Evolutionary conservation across 2,113 vertebrate species (phyloP).

Genomic region (Eleginops maclovinus): DNA sequence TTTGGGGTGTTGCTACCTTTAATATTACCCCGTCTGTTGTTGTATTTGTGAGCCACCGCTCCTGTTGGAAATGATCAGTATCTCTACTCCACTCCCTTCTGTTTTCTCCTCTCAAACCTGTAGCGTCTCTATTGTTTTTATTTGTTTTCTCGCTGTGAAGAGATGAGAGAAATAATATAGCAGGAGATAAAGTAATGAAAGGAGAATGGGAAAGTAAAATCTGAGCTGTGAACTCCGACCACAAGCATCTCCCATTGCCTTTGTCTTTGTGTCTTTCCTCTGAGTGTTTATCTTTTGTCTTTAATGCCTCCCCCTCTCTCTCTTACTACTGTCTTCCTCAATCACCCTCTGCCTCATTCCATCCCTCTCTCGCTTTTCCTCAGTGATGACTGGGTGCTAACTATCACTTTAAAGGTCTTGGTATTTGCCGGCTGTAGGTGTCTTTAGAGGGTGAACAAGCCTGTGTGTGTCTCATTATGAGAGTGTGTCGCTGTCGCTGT

Average conservation of each 20-base stretch:
- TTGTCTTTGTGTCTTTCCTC: constrained; percentile 7
- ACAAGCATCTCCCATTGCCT: constrained; percentile 4
- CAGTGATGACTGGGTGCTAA: constrained; percentile 59
- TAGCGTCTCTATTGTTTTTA: constrained; percentile 52
- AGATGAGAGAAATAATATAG: constrained; percentile 52
- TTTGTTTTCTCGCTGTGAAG: constrained; percentile 54
- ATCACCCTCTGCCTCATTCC: constrained; percentile 23
- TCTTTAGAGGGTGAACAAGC: constrained; percentile 42
- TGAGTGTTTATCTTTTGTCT: constrained; percentile 1
- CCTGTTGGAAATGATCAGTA: constrained; percentile 33
- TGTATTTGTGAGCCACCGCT: constrained; percentile 31
- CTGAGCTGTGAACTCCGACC: constrained; percentile 21
- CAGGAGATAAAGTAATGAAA: constrained; percentile 60
- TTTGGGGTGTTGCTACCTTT: constrained; percentile 16
- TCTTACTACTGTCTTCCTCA: not conserved
- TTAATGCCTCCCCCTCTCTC: constrained; percentile 7
- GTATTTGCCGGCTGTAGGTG: constrained; percentile 63
- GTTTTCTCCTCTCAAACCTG: constrained; percentile 57
- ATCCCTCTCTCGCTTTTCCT: not conserved
- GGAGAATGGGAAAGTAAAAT: constrained; percentile 11
- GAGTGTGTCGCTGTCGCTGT: constrained; percentile 43
- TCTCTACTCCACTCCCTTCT: constrained; percentile 40
- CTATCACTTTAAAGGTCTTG: constrained; percentile 64
- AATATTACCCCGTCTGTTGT: constrained; percentile 28
- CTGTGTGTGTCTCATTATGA: constrained; percentile 56